Conservation (phyloP, 2,888 invertebrate genomes). For the Muscina levida region DNA sequence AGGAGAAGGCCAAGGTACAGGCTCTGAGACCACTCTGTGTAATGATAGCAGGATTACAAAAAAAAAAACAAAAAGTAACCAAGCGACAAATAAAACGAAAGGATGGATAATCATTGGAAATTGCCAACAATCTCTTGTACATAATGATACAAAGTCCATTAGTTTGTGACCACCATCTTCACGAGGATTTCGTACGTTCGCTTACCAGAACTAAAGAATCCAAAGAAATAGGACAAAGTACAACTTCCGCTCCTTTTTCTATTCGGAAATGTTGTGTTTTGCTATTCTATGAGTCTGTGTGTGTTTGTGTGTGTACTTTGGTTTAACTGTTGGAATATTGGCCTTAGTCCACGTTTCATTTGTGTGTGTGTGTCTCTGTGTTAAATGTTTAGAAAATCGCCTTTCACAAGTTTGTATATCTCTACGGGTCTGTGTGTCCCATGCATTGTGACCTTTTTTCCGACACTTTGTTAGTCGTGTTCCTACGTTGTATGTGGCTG, state of each 20-base stretch:
- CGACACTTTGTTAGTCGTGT: background rate
- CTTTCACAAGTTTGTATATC: slow-evolving; percentile 28
- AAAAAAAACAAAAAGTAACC: too few relatives aligned
- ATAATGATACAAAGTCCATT: slow-evolving; percentile 32
- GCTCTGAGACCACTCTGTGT: slow-evolving; percentile 9
- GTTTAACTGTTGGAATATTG: background rate
- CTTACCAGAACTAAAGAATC: background rate
- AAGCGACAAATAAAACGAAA: slow-evolving; percentile 24
- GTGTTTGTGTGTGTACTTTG: slow-evolving; percentile 7
- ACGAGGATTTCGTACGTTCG: background rate
- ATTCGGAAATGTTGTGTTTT: slow-evolving; percentile 70
- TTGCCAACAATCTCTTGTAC: slow-evolving; percentile 29
- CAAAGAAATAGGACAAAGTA: slow-evolving; percentile 30
- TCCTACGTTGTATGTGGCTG: too few relatives aligned
- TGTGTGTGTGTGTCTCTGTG: slow-evolving; percentile 24
- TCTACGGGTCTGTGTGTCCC: slow-evolving; percentile 6
- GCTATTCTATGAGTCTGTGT: slow-evolving; percentile 68
- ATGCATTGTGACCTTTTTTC: slow-evolving; percentile 40
- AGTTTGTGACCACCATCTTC: background rate
- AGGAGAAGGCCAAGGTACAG: background rate
- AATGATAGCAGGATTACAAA: slow-evolving; percentile 11
- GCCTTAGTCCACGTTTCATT: slow-evolving; percentile 6
- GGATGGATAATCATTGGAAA: slow-evolving; percentile 43
- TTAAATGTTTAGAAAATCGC: slow-evolving; percentile 45
- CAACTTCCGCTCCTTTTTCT: slow-evolving; percentile 26